Evolutionary conservation across 92 coral and sea anemone genomes (phyloP).

Genomic region (Palythoa grandis): DNA sequence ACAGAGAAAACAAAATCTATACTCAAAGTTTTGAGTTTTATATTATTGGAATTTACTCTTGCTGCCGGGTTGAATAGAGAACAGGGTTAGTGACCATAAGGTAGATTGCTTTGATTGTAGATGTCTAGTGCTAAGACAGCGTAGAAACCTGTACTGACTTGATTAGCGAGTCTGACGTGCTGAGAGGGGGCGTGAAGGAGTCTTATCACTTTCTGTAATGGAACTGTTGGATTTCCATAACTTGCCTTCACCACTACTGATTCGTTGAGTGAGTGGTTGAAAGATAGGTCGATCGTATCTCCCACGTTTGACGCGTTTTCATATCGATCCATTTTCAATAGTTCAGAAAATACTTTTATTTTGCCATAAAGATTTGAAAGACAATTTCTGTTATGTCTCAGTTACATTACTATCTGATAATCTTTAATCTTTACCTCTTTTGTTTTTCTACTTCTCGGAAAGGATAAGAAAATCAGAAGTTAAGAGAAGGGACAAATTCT

Average conservation of each 20-base stretch:
- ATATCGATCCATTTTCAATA: conserved; percentile 34
- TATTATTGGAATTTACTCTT: neutral
- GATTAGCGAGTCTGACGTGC: conserved; percentile 56
- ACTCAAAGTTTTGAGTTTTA: neutral
- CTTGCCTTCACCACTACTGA: conserved; percentile 82
- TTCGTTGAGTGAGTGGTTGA: conserved; percentile 75
- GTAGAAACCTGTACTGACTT: conserved; percentile 15
- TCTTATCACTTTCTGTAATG: conserved; percentile 86
- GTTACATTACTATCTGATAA: conserved; percentile 17
- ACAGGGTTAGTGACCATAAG: conserved; percentile 5
- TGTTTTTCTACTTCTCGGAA: neutral
- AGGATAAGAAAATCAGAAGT: conserved; percentile 7
- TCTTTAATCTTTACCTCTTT: conserved; percentile 20
- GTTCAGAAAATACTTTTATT: conserved; percentile 17
- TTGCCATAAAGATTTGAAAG: conserved; percentile 8
- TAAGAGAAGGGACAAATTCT: conserved; percentile 1
- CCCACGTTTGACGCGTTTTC: conserved; percentile 43
- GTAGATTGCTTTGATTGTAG: conserved; percentile 21
- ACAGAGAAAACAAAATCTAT: neutral
- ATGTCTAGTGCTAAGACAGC: conserved; percentile 6
- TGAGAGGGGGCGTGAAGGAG: conserved; percentile 83
- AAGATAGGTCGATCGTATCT: conserved; percentile 61
- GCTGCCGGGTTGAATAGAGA: neutral
- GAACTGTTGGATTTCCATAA: conserved; percentile 80
- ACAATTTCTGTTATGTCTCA: conserved; percentile 27